Conservation (phyloP, 2,113 vertebrate genomes). For the Microtus richardsoni region DNA sequence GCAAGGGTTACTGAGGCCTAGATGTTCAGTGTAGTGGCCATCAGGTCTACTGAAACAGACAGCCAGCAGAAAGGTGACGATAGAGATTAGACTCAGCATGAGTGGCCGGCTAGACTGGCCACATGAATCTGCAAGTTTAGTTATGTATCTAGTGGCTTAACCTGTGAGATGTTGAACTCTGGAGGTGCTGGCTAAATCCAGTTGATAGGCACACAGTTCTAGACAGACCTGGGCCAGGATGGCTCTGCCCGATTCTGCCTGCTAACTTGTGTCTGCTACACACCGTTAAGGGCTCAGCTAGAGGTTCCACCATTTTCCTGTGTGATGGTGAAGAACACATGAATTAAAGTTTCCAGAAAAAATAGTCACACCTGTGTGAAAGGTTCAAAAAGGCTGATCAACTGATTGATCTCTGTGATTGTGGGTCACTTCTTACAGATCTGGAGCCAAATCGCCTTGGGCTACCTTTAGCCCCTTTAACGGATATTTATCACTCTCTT, state of each 20-base stretch:
- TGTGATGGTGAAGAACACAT: background rate
- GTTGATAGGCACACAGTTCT: background rate
- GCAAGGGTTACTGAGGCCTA: background rate
- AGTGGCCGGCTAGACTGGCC: background rate
- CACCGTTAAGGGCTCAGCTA: background rate
- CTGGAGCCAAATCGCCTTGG: background rate
- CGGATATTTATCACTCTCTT: background rate
- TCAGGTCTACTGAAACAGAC: background rate
- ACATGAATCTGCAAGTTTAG: background rate
- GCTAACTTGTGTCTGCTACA: background rate
- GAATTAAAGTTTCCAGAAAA: background rate
- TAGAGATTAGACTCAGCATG: background rate
- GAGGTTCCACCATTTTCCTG: background rate
- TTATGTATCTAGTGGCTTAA: background rate
- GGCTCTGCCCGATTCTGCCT: background rate
- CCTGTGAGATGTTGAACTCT: background rate
- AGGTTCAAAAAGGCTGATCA: background rate
- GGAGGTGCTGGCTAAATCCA: background rate
- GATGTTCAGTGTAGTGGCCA: no score
- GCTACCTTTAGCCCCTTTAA: background rate
- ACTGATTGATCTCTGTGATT: background rate
- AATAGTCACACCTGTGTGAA: background rate
- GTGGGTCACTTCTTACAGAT: background rate
- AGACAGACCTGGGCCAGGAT: background rate
- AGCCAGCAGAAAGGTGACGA: no score